Evolutionary conservation across 1,140 invertebrate species (phyloP).

Genomic region (Gerris buenoi): DNA sequence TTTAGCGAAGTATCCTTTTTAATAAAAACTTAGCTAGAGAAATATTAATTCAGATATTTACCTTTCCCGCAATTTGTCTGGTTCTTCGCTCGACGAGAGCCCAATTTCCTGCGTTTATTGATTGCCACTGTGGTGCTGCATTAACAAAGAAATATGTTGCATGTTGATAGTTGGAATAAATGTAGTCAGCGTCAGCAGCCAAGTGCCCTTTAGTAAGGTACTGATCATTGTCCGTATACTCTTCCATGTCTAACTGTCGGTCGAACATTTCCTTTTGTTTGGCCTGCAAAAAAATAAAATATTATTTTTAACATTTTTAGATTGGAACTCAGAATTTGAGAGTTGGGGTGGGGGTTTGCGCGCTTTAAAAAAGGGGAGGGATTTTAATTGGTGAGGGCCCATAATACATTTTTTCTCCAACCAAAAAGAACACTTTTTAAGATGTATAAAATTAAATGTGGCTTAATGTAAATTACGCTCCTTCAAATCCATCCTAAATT

Average conservation of each 20-base stretch:
- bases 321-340: too few species aligned
- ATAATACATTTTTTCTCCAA: too few species aligned
- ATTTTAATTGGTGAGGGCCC: too few species aligned
- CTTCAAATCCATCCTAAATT: too few species aligned
- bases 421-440: too few species aligned
- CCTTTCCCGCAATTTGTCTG: slow-evolving; percentile 23
- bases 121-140: slow-evolving; percentile 35
- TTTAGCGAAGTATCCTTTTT: too few species aligned
- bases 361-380: too few species aligned
- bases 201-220: slow-evolving; percentile 34
- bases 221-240: neutral
- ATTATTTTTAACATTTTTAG: too few species aligned
- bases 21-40: slow-evolving; percentile 3
- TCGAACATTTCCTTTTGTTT: neutral
- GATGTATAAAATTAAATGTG: too few species aligned
- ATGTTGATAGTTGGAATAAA: slow-evolving; percentile 30
- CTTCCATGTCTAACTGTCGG: neutral
- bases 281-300: neutral
- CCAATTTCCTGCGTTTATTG: slow-evolving; percentile 35
- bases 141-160: slow-evolving; percentile 38
- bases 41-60: neutral
- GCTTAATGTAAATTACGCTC: too few species aligned
- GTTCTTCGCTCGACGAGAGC: slow-evolving; percentile 28
- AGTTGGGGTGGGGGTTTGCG: too few species aligned
- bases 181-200: slow-evolving; percentile 35